Conservation (phyloP, 1,140 invertebrate genomes). For the Trichogramma pretiosum region DNA sequence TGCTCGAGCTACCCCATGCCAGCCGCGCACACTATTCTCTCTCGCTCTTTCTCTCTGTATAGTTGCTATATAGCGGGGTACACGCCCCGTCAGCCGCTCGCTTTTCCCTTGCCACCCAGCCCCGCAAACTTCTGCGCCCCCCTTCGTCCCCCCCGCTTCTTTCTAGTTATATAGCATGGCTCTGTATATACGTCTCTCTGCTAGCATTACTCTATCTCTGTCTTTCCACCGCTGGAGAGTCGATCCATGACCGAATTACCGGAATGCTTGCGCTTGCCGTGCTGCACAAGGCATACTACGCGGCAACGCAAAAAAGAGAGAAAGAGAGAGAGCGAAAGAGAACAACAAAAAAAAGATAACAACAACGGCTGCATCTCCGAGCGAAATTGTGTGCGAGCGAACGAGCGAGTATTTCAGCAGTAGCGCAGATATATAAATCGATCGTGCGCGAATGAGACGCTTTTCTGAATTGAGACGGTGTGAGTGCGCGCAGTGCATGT, state of each 20-base stretch:
- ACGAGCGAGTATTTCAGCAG: not conserved
- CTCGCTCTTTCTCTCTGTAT: too few relatives aligned
- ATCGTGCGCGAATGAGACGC: conserved; percentile 16
- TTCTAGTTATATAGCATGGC: too few relatives aligned
- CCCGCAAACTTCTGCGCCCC: conserved; percentile 1
- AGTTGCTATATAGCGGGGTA: too few relatives aligned
- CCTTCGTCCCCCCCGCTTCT: conserved; percentile 4
- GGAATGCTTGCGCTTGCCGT: conserved; percentile 34
- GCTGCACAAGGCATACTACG: too few relatives aligned
- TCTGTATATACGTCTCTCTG: too few relatives aligned
- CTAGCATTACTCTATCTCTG: too few relatives aligned
- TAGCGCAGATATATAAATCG: conserved; percentile 9
- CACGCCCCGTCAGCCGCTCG: too few relatives aligned
- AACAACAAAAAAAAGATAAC: too few relatives aligned
- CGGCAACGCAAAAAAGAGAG: not conserved
- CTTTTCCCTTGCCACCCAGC: too few relatives aligned
- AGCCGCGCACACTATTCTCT: too few relatives aligned
- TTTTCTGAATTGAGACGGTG: conserved; percentile 15
- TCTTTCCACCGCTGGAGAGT: conserved; percentile 7
- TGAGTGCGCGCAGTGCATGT: conserved; percentile 11
- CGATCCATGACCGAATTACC: conserved; percentile 39
- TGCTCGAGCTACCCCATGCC: too few relatives aligned
- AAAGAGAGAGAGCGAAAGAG: not conserved
- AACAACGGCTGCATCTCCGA: conserved; percentile 19
- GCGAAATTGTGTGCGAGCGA: not conserved